A percentile compares a stretch with the other conserved stretches of the same genome.
These are phyloP conservation scores for Andinoacara biseriatus DNA, from an alignment of 2,113 vertebrate genomes.

Conservation along the genomic window DNA sequence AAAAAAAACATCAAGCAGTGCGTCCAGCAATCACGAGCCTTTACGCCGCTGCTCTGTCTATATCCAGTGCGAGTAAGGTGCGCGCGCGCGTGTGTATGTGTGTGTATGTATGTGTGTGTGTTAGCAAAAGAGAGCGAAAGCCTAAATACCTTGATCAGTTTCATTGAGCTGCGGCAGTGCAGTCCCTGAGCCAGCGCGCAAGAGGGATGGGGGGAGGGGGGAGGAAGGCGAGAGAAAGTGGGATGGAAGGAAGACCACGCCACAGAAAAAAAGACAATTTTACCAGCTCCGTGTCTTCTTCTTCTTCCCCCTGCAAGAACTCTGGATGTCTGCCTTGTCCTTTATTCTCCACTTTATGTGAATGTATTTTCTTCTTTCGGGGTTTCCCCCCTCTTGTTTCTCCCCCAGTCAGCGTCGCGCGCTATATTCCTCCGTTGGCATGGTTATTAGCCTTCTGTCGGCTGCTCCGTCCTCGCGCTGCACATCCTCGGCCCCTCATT, in stretches of 20 bases:
- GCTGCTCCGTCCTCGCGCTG: constrained; percentile 67
- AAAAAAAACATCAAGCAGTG: background rate
- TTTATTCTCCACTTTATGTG: constrained; percentile 23
- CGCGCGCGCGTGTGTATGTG: background rate
- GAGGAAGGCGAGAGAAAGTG: background rate
- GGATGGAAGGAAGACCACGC: constrained; percentile 37
- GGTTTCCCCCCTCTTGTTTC: constrained; percentile 17
- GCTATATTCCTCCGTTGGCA: constrained; percentile 68
- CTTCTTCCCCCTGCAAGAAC: constrained; percentile 39
- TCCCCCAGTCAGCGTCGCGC: constrained; percentile 58
- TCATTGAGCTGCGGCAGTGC: constrained; percentile 70
- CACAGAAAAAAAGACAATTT: constrained; percentile 36
- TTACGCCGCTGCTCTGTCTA: background rate
- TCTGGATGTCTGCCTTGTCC: background rate
- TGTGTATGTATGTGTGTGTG: background rate
- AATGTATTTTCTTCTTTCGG: constrained; percentile 5
- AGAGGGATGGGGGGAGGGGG: background rate
- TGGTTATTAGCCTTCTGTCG: constrained; percentile 72
- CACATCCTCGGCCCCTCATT: constrained; percentile 67
- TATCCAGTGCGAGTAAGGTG: background rate
- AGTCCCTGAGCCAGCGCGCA: constrained; percentile 41
- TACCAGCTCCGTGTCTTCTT: constrained; percentile 64
- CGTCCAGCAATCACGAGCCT: constrained; percentile 2
- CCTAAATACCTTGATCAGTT: constrained; percentile 34
- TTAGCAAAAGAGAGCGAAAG: background rate